A percentile compares a stretch with the other conserved stretches of the same genome.
phyloP scores from a whole-genome alignment of 1,140 invertebrate species.

The Steinernema khuongi region DNA sequence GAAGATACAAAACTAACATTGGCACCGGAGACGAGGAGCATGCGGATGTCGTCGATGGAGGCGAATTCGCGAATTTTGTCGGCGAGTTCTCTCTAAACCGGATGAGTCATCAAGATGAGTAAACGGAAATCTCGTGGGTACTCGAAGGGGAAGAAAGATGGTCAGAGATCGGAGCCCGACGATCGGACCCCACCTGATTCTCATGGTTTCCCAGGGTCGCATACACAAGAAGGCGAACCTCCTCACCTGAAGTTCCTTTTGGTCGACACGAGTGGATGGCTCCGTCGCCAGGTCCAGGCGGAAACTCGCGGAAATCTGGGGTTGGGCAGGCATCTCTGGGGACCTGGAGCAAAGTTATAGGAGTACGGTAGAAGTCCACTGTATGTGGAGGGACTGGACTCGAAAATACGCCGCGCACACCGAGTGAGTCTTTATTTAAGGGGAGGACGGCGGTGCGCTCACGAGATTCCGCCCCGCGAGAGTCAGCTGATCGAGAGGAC shows the following conservation, averaged over 20 bases:
- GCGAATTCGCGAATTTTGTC: slow-evolving; percentile 82
- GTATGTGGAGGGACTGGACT: neutral
- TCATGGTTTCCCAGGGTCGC: too few species aligned
- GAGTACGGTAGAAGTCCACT: neutral
- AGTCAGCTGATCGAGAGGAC: slow-evolving; percentile 5
- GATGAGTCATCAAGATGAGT: neutral
- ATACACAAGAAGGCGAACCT: neutral
- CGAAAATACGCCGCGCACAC: neutral
- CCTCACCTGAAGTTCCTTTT: neutral
- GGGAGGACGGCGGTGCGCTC: neutral
- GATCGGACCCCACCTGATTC: too few species aligned
- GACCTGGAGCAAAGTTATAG: neutral
- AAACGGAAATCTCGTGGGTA: too few species aligned
- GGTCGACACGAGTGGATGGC: neutral
- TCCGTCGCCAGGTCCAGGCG: neutral
- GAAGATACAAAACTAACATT: slow-evolving; percentile 63
- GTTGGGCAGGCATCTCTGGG: neutral
- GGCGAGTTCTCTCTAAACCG: slow-evolving; percentile 72
- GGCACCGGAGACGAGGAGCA: slow-evolving; percentile 75
- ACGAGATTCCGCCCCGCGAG: neutral
- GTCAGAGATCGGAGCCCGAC: too few species aligned
- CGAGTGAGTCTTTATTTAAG: neutral
- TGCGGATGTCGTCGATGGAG: slow-evolving; percentile 76
- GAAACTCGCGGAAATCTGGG: neutral
- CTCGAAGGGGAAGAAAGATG: too few species aligned